Evolutionary conservation across 2,888 invertebrate genomes (phyloP), one percentile per base, ranked within the genome.

Genomic region (Lithosia quadra): DNA sequence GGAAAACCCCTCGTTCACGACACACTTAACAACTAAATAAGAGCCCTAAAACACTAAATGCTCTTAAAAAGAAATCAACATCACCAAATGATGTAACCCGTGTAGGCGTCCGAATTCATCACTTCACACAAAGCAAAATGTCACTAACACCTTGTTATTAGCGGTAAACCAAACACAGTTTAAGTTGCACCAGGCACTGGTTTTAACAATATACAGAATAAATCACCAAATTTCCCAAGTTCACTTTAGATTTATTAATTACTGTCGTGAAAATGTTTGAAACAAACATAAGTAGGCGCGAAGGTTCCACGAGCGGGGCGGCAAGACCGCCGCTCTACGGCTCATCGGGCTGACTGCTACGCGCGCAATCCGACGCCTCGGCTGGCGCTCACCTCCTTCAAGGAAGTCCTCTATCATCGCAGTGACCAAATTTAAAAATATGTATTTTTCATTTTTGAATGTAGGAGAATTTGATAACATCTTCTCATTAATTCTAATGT

Each of bases 281-380:
- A 87, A 89, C 75, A 76, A 78, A 75, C 81, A 91, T 86, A 72
- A 64, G 85, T 80, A 70, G 72, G 78, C 69, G 81, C 74, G 80
- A 83, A 86, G 86, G 84, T 88, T 81, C 84, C 78, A 83, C 81
- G 84, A 82, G 89, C 88, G 88, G 82, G 88, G 89, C 91, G 91
- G 92, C 92, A 94, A 90, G 92, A 91, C 95, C 93, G 93, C 90
- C 92, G 86, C 94, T 92, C 93, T 92, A 93, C 93, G 94, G 91
- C 92, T 93, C 94, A 94, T 95, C 93, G 92, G 90, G 86, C 90
- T 92, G 92, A 95, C 95, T 94, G 92, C 81, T 84, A 77, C 82
- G 80, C 84, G 83, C 84, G 82, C 83, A 75, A 83, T 82, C 83
- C 83, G 79, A 55, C 83, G 65, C 73, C 77, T 80, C 81, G 72